phyloP scores from a whole-genome alignment of 2,113 vertebrate species.

The Noturus placidus region DNA sequence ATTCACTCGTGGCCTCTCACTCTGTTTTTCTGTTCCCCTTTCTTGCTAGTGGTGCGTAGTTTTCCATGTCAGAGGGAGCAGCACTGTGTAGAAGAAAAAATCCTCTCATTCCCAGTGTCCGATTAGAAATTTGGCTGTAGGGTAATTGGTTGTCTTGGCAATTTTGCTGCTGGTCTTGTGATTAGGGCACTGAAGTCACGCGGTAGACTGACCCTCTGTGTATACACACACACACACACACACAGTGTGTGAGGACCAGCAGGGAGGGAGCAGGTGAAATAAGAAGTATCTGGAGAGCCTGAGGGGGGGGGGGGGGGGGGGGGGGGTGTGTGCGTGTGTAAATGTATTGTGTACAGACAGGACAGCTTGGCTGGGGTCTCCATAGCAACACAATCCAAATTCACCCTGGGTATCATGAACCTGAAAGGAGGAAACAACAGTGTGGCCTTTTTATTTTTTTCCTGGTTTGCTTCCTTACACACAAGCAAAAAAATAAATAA shows the following conservation, averaged over 20 bases:
- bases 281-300: conserved; percentile 4
- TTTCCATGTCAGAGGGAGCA: not conserved
- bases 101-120: not conserved
- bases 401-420: conserved; percentile 62
- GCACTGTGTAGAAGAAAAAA: not conserved
- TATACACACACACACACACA: not conserved
- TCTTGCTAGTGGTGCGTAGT: not conserved
- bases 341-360: conserved; percentile 48
- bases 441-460: not conserved
- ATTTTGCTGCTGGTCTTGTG: conserved; percentile 66
- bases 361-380: conserved; percentile 70
- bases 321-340: not conserved
- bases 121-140: not conserved
- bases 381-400: conserved; percentile 74
- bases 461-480: not conserved
- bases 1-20: not conserved
- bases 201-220: conserved; percentile 25
- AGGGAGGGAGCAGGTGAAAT: conserved; percentile 38
- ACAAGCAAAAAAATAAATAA: not conserved
- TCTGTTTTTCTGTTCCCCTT: not conserved
- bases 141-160: conserved; percentile 59
- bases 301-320: not conserved
- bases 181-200: conserved; percentile 57
- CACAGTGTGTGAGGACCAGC: conserved; percentile 3
- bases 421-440: not conserved